Evolutionary conservation across 1,140 invertebrate species (phyloP), one percentile per base, ranked within the genome.

Genomic region (Potamilus streckersoni): DNA sequence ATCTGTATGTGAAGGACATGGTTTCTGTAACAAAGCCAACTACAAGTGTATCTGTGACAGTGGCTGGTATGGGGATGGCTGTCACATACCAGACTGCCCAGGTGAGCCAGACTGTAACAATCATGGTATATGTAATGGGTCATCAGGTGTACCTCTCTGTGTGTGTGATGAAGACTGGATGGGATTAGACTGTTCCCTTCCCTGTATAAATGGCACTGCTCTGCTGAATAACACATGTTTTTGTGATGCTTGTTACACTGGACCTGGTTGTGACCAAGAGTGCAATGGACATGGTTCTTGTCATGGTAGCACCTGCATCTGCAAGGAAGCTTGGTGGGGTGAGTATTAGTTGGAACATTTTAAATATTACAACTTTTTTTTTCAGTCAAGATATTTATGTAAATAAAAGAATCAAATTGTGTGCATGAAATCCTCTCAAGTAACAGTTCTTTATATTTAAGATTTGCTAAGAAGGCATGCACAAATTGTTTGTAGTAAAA

Each of bases 21-120:
- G 38, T 49, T 49, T 49, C 38, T 49, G 38, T 49, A 49, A 49
- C 38, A 49, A 49, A 49, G 38, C 38, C 6, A 49, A 49, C 38
- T 49, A 49, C 38, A 4, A 49, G 31, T 78, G 76, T 59, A 56
- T 72, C 23, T 82, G 81, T 70, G 58, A 72, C 11, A 55, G 69
- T 58, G 81, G 81, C 12, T 82, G 75, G 76, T 76, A 67, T 69
- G 79, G 79, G 5, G 68, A 76, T 16, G 79, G 73, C 17, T 82
- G 85, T 72, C 74, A 84, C 31, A 49, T 81, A 1, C 81, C 85
- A 56, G 85, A 86, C 74, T 86, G 85, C 71, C 82, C 85, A n/a
- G 85, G 85, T 2, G 73, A 71, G 23, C 85, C 85, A 14, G 76
- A 86, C 67, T 86, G 85, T 71, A 80, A 77, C 60, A 65, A 80